Base-by-base conservation (phyloP, 2,113 vertebrate genomes). In the Podarcis cretensis region DNA sequence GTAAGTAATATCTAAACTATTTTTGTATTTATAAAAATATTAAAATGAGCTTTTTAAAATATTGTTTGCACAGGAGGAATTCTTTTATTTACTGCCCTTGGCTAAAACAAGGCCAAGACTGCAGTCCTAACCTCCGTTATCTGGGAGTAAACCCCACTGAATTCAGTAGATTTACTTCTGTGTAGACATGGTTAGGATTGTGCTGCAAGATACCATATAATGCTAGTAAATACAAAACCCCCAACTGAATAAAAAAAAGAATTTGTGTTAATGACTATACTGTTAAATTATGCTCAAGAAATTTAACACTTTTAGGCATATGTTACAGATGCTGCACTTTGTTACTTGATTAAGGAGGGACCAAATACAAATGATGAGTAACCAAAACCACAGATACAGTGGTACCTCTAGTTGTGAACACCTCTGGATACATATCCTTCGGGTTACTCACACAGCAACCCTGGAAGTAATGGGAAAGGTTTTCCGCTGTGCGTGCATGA, bases 1-100 rank as follows among this genome's bases (percentile, higher is more conserved):
- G 99, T 99, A 89, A 95, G 97, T 57, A 81, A 27, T 75, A 48
- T 35, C 83, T 89, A 84, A 78, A 83, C 10, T 83, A 2, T 87
- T 0, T 2, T 57, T 16, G 8, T 73, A 32, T 68, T 74, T 68
- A 57, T n/a, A 1, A 21, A n/a, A 13, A 14, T 63, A 73, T 78
- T 84, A 32, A 40, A n/a, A 27, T 8, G 14, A 2, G 32, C 54
- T 59, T 71, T n/a, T 81, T 48, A 48, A 20, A 32, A 3, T 69
- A 27, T 68, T 68, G 16, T 75, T 87, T 87, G 35, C 68, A 43
- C 6, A 18, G 9, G 75, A 54, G 14, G 3, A n/a, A 71, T 25
- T 75, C 74, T 84, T 57, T 2, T 1, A 57, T 83, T 16, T 43
- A 32, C 68, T 68, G 12, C 18, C 37, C 12, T 76, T 65, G 12